A percentile compares a stretch with the other conserved stretches of the same genome.
These are phyloP conservation scores for Eupithecia exiguata DNA, from an alignment of 2,888 invertebrate genomes.

Conservation along the genomic window DNA sequence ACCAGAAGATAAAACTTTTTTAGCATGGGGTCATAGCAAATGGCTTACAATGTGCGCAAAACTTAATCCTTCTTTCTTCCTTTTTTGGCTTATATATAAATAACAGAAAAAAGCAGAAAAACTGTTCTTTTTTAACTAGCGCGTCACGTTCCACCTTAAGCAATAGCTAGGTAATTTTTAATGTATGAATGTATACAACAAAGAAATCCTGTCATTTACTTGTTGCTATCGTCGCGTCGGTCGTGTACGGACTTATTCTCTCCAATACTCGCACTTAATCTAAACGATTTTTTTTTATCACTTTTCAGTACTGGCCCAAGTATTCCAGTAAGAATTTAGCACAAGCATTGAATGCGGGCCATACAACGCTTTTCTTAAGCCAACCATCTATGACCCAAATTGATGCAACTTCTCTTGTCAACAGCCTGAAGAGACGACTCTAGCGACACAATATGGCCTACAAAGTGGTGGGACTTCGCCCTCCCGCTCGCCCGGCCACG, in stretches of 20 bases:
- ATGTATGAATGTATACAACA: not conserved
- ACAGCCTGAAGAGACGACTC: slow-evolving; percentile 75
- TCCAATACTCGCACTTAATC: not conserved
- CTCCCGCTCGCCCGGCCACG: slow-evolving; percentile 70
- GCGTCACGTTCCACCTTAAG: not conserved
- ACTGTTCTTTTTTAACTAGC: not conserved
- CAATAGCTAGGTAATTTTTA: not conserved
- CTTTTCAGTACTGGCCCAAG: not conserved
- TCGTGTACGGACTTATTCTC: not conserved
- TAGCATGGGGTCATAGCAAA: not conserved
- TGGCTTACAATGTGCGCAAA: not conserved
- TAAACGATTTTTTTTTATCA: not conserved
- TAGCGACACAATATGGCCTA: slow-evolving; percentile 72
- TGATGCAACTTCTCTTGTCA: slow-evolving; percentile 51
- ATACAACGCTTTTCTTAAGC: not conserved
- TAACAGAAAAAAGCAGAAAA: not conserved
- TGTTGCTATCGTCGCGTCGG: not conserved
- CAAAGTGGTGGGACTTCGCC: slow-evolving; percentile 73
- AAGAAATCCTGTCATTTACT: not conserved
- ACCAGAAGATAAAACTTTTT: not conserved
- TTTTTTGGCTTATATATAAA: not conserved
- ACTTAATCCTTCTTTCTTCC: too few species aligned
- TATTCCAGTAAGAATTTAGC: not conserved
- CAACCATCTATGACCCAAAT: not conserved
- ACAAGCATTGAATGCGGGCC: not conserved